These are phyloP conservation scores for Ceyx melanurus DNA, from an alignment of 2,113 vertebrate genomes.

Conservation along the genomic window DNA sequence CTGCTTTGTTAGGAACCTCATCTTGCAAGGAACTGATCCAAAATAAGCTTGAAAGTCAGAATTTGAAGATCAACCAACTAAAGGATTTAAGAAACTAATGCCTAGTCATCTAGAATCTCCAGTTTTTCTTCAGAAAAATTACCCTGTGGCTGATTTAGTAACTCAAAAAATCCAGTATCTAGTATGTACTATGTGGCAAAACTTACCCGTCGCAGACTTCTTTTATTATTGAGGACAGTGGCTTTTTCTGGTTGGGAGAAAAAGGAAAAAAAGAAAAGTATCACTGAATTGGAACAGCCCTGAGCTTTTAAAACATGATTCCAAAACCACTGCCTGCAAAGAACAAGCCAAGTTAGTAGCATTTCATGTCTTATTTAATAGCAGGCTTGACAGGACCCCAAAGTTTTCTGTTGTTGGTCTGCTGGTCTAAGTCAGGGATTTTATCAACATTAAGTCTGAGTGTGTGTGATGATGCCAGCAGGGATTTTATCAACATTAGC, in stretches of 20 bases:
- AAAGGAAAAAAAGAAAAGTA: conserved; percentile 8
- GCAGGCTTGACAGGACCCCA: not conserved
- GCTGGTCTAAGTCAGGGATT: not conserved
- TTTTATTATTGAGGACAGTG: conserved; percentile 95
- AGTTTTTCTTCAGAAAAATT: not conserved
- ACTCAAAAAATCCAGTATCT: not conserved
- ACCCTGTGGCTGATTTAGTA: not conserved
- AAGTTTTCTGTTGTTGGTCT: not conserved
- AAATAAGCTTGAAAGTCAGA: not conserved
- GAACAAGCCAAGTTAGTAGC: not conserved
- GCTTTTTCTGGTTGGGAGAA: conserved; percentile 88
- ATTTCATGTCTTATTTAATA: not conserved
- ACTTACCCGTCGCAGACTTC: conserved; percentile 99
- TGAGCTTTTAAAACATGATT: not conserved
- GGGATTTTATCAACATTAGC: not conserved
- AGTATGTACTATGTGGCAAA: not conserved
- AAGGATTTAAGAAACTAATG: not conserved
- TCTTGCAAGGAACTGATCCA: not conserved
- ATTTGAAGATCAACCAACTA: not conserved
- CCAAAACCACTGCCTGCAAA: not conserved
- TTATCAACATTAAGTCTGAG: not conserved
- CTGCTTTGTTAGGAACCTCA: not conserved
- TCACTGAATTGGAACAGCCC: conserved; percentile 2
- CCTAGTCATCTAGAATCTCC: not conserved
- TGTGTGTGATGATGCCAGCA: not conserved